phyloP scores from a whole-genome alignment of 2,797 vertebrate species.

The Parauchenoglanis punctatus region DNA sequence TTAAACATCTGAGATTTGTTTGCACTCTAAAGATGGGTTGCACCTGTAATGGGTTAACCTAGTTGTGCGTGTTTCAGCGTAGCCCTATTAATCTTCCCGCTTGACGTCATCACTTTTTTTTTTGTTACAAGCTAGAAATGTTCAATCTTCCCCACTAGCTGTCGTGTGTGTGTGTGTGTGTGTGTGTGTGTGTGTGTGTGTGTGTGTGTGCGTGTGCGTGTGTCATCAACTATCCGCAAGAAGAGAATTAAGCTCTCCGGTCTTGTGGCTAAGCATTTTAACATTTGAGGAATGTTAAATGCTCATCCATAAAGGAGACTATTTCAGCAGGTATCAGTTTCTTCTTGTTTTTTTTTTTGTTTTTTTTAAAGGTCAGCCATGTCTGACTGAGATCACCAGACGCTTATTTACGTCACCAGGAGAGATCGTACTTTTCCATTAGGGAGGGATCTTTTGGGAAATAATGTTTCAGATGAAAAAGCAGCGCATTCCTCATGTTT shows the following conservation, averaged over 20 bases:
- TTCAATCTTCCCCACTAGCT: background rate
- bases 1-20: background rate
- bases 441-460: background rate
- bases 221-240: background rate
- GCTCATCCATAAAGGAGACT: background rate
- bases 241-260: background rate
- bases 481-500: background rate
- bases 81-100: background rate
- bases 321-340: background rate
- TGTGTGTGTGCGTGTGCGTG: no score
- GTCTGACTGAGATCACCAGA: conserved; percentile 4
- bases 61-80: background rate
- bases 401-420: background rate
- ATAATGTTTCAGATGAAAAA: background rate
- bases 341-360: background rate
- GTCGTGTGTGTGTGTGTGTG: background rate
- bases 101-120: conserved; percentile 19
- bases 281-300: conserved; percentile 3
- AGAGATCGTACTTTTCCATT: background rate
- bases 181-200: no score
- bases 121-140: background rate
- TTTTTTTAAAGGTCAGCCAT: background rate
- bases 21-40: background rate
- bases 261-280: background rate
- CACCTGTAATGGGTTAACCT: background rate